Evolutionary conservation across 2,797 vertebrate species (phyloP), one percentile per base, ranked within the genome.

Genomic region (Podarcis siculus): DNA sequence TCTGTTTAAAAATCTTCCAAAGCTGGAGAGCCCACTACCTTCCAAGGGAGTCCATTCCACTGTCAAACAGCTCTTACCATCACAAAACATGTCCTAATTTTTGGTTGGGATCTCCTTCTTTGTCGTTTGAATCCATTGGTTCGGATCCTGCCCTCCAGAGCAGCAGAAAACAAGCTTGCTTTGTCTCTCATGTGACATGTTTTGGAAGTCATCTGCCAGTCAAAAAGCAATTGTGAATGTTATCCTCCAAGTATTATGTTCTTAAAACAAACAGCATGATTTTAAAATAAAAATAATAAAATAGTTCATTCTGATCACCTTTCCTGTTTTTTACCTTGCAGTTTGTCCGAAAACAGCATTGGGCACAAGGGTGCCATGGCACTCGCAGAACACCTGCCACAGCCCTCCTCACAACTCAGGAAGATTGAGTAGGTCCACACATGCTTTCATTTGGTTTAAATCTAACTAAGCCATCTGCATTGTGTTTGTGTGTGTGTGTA

Each of bases 281-380:
- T 64, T 64, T 19, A 64, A 64, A 64, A 64, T 19, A 23, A 64
- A 64, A 23, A 64, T 17, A 58, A 23, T 8, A 39, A 2, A 32
- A 23, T 77, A 8, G 58, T 39, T 67, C 25, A 10, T 1, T 15
- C 2, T 15, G 71, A 30, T 79, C 19, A 5, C 86, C 30, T n/a
- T 32, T 30, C 27, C 64, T 80, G 12, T 61, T 1, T 2, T 80
- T 79, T 1, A 64, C 30, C 85, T 87, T 39, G 0, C 95, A 99
- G 98, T 91, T 91, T 99, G 87, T 98, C 98, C 83, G 96, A 97
- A 88, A 99, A 99, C 92, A 2, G 0, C 8, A 92, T 99, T 25
- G 96, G 96, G 3, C 23, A 49, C 2, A 87, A 94, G 85, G 97
- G 97, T 1, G 88, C 97, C 15, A 55, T 5, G 30, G 94, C 82